Conservation (phyloP, 2,113 vertebrate species). For the Tachycineta bicolor region DNA sequence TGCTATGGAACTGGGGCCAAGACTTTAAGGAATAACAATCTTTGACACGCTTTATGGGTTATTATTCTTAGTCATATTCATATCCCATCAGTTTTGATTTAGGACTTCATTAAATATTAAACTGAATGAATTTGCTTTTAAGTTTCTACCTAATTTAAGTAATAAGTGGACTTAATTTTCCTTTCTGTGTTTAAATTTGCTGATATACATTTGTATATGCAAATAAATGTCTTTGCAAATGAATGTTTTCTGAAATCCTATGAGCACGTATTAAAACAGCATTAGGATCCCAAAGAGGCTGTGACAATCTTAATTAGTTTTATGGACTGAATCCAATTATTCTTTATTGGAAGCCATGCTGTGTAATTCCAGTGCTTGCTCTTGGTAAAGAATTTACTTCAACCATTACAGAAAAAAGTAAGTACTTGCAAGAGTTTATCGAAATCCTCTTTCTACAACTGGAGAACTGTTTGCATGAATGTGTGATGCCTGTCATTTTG, state of each 20-base stretch:
- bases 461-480: background rate
- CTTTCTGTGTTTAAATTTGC: constrained; percentile 3
- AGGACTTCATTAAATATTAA: background rate
- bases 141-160: background rate
- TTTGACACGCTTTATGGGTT: background rate
- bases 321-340: background rate
- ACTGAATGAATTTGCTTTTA: background rate
- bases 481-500: background rate
- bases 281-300: constrained; percentile 21
- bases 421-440: background rate
- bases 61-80: background rate
- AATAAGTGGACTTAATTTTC: background rate
- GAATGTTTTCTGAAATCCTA: constrained; percentile 4
- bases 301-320: constrained; percentile 46
- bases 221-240: constrained; percentile 7
- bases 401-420: background rate
- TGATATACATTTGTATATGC: background rate
- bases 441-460: constrained; percentile 17
- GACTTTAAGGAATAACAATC: background rate
- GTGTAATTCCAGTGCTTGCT: background rate
- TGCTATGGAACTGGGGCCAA: background rate
- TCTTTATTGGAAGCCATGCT: constrained; percentile 1
- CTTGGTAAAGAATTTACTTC: background rate
- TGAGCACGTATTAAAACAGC: background rate
- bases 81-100: background rate